Evolutionary conservation across 2,888 invertebrate species (phyloP), one percentile per base, ranked within the genome.

Genomic region (Cantharis lateralis): DNA sequence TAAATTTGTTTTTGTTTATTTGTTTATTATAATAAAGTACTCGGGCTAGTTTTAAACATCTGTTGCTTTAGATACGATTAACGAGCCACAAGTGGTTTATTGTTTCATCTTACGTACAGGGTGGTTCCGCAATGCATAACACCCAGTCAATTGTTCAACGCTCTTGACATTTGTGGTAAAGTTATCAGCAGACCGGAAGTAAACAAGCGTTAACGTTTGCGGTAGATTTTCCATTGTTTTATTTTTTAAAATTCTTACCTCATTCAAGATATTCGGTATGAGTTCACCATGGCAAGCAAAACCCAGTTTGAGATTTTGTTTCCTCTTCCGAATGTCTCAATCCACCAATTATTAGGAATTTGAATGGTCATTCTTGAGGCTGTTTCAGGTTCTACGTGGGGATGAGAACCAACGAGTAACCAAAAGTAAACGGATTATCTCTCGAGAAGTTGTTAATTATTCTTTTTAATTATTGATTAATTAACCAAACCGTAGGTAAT

Each of bases 31-130:
- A 18, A 26, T 68, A 11, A 26, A 15, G 32, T 9, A 32, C 26
- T 24, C 10, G 10, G 26, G 15, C 26, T 24, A 70, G 32, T 70
- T 70, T 18, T 18, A 24, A 24, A 11, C 20, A 72, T 63, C n/a
- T 64, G 20, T 28, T 20, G 72, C 28, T 64, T 62, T 63, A 15
- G 62, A 72, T 64, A 26, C 63, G 62, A 71, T 71, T 15, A 71
- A 62, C 13, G n/a, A 48, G 48, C 64, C 24, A 66, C 64, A 66
- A 66, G 64, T 66, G 64, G 64, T 66, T 66, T 18, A 20, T 15
- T 66, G 9, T 66, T 66, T 66, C 48, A 48, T n/a, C n/a, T n/a
- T n/a, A 48, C n/a, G 9, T 48, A 48, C 48, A 48, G 48, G 48
- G 48, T 48, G 48, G 48, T 48, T 13, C 48, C n/a, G 2, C n/a